phyloP scores from a whole-genome alignment of 2,797 vertebrate species.

The Megaceryle alcyon region DNA sequence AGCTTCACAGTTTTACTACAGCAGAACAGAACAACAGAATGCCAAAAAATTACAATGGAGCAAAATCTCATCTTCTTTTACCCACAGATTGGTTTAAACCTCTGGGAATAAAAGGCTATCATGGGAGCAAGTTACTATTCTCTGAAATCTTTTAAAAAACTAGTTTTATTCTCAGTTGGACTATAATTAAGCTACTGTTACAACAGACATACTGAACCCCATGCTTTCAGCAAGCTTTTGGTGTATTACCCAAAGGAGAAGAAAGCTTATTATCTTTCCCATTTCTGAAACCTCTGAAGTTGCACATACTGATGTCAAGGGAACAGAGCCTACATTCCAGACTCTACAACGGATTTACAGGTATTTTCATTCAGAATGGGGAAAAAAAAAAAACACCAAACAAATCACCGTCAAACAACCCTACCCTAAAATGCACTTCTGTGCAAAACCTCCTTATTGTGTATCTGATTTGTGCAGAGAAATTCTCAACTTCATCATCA shows the following conservation, averaged over 20 bases:
- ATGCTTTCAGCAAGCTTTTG: not conserved
- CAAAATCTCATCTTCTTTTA: not conserved
- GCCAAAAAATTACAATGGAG: not conserved
- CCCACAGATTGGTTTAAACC: not conserved
- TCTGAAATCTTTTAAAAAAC: not conserved
- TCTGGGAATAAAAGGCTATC: not conserved
- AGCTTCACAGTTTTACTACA: not conserved
- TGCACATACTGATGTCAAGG: not conserved
- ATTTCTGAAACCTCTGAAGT: not conserved
- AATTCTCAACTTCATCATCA: not conserved
- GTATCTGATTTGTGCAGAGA: not conserved
- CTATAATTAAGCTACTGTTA: not conserved
- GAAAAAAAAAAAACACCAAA: not conserved
- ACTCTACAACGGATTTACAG: not conserved
- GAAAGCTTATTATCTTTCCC: not conserved
- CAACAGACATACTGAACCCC: not conserved
- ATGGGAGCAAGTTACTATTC: not conserved
- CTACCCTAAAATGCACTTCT: not conserved
- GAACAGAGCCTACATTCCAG: not conserved
- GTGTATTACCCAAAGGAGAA: not conserved
- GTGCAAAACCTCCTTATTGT: not conserved
- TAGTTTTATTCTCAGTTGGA: not conserved
- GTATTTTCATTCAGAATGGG: not conserved
- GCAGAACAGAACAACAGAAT: not conserved
- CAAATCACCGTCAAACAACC: not conserved